Conservation (phyloP, 2,888 invertebrate species). For the Latheticus oryzae region DNA sequence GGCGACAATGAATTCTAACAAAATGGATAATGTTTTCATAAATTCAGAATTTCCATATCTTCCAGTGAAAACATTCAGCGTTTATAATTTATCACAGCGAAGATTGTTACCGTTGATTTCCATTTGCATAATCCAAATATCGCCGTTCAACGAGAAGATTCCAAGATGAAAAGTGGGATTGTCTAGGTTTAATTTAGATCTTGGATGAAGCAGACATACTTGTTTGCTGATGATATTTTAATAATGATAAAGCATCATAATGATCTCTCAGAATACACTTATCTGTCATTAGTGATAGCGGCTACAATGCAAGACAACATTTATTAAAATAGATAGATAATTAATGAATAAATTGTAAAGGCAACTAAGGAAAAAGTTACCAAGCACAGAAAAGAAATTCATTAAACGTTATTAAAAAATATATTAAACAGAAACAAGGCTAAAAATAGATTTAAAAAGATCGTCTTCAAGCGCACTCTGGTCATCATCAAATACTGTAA, state of each 20-base stretch:
- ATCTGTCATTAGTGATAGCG: constrained; percentile 12
- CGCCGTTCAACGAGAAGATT: neutral
- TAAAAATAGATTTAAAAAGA: neutral
- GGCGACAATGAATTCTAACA: constrained; percentile 1
- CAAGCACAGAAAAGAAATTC: neutral
- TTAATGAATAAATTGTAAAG: constrained; percentile 1
- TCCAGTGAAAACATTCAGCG: too few species aligned
- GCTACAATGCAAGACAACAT: constrained; percentile 12
- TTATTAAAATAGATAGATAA: constrained; percentile 9
- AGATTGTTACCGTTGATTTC: too few species aligned
- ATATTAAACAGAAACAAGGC: neutral
- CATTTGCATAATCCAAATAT: constrained; percentile 1
- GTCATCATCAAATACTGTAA: constrained; percentile 24
- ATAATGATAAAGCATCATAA: constrained; percentile 17
- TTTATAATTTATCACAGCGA: too few species aligned
- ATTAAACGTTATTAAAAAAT: neutral
- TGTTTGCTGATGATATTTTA: constrained; percentile 26
- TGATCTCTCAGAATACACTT: constrained; percentile 13
- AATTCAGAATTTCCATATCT: too few species aligned
- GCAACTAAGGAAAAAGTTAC: neutral
- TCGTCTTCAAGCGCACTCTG: constrained; percentile 16
- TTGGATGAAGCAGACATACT: constrained; percentile 7
- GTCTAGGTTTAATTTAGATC: neutral
- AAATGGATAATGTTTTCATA: too few species aligned
- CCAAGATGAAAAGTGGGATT: constrained; percentile 3